phyloP scores from a whole-genome alignment of 2,113 vertebrate species.

The Opisthocomus hoazin region DNA sequence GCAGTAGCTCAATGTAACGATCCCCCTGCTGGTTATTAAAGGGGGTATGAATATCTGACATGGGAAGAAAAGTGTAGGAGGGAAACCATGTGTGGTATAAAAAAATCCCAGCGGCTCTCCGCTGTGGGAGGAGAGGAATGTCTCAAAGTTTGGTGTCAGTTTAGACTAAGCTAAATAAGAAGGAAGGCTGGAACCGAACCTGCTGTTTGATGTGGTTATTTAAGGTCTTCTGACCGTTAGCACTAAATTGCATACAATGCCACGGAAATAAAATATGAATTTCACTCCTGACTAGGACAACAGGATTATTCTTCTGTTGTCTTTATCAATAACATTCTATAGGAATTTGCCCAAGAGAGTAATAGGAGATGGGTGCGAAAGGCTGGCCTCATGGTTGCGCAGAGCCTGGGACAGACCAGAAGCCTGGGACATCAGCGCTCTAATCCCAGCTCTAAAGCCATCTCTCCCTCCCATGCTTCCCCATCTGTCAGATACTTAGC shows the following conservation, averaged over 20 bases:
- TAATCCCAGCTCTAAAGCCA: constrained; percentile 19
- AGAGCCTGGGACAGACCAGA: not conserved
- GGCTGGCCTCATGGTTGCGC: not conserved
- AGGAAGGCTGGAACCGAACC: not conserved
- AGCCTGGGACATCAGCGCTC: not conserved
- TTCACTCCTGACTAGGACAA: not conserved
- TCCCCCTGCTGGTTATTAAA: constrained; percentile 68
- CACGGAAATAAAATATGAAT: not conserved
- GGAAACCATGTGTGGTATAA: constrained; percentile 45
- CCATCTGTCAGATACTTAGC: constrained; percentile 23
- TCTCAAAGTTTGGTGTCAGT: constrained; percentile 38
- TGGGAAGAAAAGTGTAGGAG: constrained; percentile 58
- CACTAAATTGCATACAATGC: not conserved
- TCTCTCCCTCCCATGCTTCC: not conserved
- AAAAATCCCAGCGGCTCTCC: constrained; percentile 27
- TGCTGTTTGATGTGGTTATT: not conserved
- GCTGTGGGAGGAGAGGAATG: constrained; percentile 3
- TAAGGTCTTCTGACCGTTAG: not conserved
- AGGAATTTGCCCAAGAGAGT: not conserved
- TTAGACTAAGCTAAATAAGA: constrained; percentile 36
- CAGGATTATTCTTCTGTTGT: not conserved
- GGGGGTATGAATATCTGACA: constrained; percentile 59
- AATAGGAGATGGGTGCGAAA: not conserved
- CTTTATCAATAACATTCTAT: not conserved
- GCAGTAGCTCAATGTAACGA: constrained; percentile 68